These are phyloP conservation scores for Machaerirhynchus nigripectus DNA, from an alignment of 2,113 vertebrate genomes.

Conservation along the genomic window DNA sequence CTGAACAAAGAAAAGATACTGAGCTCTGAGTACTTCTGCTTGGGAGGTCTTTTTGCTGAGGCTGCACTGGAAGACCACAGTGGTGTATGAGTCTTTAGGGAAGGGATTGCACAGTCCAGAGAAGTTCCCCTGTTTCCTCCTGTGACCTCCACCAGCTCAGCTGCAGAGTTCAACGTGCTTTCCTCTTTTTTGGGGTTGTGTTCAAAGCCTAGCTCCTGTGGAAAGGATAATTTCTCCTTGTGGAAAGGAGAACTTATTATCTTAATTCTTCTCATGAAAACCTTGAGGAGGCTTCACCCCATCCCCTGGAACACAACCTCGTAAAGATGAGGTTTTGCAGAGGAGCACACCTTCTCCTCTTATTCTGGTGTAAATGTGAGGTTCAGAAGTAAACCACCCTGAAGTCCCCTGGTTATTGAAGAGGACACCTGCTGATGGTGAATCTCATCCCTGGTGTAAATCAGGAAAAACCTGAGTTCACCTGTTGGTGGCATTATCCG, in stretches of 20 bases:
- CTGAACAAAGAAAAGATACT: neutral
- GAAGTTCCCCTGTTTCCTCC: neutral
- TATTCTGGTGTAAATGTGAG: neutral
- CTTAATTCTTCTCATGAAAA: neutral
- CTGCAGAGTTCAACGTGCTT: fast-evolving
- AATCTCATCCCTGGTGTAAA: neutral
- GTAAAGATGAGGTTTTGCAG: neutral
- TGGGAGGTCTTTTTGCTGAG: neutral
- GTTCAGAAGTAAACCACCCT: neutral
- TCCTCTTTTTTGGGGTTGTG: neutral
- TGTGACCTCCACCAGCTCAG: neutral
- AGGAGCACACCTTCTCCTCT: neutral
- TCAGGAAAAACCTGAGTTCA: neutral
- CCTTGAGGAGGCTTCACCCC: neutral
- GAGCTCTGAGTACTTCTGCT: neutral
- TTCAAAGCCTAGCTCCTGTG: neutral
- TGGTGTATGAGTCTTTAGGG: neutral
- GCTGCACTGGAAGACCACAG: neutral
- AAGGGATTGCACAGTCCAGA: neutral
- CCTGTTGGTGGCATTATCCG: neutral
- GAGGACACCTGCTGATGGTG: neutral
- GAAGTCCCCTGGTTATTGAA: neutral
- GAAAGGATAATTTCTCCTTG: neutral
- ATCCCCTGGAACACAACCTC: neutral
- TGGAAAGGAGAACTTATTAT: neutral